These are phyloP conservation scores for Camponotus floridanus DNA, from an alignment of 1,140 invertebrate genomes.

Conservation along the genomic window DNA sequence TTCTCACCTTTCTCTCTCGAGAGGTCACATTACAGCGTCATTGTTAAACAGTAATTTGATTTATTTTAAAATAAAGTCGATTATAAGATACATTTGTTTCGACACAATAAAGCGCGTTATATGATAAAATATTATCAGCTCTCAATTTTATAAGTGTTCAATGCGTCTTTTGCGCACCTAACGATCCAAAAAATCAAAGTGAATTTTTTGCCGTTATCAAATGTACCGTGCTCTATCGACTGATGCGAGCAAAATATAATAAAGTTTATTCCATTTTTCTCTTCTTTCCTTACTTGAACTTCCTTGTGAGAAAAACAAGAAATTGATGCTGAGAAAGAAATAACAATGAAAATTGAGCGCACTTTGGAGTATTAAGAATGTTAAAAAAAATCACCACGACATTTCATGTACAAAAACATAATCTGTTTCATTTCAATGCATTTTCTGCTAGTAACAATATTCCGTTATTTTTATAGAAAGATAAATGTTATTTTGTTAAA, in stretches of 20 bases:
- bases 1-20: background rate
- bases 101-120: slow-evolving; percentile 6
- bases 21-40: slow-evolving; percentile 20
- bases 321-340: slow-evolving; percentile 9
- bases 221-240: background rate
- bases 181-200: background rate
- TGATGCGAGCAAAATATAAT: background rate
- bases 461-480: background rate
- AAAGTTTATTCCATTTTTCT: slow-evolving; percentile 14
- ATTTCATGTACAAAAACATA: background rate
- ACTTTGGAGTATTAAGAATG: background rate
- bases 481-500: slow-evolving; percentile 7
- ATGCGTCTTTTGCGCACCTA: background rate
- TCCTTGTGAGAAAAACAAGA: background rate
- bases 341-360: background rate
- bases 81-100: slow-evolving; percentile 34
- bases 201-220: slow-evolving; percentile 9
- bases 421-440: background rate
- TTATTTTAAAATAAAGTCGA: slow-evolving; percentile 1
- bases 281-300: background rate
- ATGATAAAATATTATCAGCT: slow-evolving; percentile 24
- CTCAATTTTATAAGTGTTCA: slow-evolving; percentile 6
- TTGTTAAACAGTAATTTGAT: background rate
- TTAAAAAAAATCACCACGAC: background rate
- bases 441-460: background rate